Percentiles rank a stretch among this genome's conserved stretches.
These are phyloP conservation scores for Aspiorhynchus laticeps DNA, from an alignment of 2,113 vertebrate genomes.

Conservation along the genomic window DNA sequence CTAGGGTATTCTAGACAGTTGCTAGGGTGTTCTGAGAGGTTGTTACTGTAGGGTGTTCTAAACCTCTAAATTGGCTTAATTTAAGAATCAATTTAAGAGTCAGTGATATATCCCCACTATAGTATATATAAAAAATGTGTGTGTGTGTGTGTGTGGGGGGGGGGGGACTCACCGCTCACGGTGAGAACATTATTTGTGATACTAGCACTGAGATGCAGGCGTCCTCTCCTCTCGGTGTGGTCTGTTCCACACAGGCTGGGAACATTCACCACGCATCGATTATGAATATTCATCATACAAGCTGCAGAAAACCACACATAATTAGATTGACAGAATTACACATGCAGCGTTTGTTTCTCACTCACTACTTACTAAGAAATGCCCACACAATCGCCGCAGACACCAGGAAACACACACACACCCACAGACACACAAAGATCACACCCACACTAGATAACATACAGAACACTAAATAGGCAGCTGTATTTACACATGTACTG, in stretches of 20 bases:
- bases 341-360: background rate
- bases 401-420: background rate
- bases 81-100: background rate
- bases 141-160: constrained; percentile 9
- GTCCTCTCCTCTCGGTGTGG: constrained; percentile 94
- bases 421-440: constrained; percentile 5
- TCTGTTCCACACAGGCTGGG: constrained; percentile 95
- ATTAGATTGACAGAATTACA: constrained; percentile 35
- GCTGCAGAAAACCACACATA: constrained; percentile 69
- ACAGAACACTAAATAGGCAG: background rate
- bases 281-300: constrained; percentile 99
- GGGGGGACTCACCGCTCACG: constrained; percentile 82
- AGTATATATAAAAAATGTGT: constrained; percentile 4
- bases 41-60: background rate
- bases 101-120: background rate
- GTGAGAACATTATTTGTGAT: constrained; percentile 82
- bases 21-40: background rate
- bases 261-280: constrained; percentile 94
- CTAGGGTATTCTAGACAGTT: background rate
- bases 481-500: background rate
- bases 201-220: constrained; percentile 88
- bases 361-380: background rate
- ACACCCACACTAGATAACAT: background rate
- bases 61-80: background rate
- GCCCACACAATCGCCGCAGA: background rate